These are phyloP conservation scores for Otocyon megalotis DNA, from an alignment of 2,113 vertebrate genomes.

Conservation along the genomic window DNA sequence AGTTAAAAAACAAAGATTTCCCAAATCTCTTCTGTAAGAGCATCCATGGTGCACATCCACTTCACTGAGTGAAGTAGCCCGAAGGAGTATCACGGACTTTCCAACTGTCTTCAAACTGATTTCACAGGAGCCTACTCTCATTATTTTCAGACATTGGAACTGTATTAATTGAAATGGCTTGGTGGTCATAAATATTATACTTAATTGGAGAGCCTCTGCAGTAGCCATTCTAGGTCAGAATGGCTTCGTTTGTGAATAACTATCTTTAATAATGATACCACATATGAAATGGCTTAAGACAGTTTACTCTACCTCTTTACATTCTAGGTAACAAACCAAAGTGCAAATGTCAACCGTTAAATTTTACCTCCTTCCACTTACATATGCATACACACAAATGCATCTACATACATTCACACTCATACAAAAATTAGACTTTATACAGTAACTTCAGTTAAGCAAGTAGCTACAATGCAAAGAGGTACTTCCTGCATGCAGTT, in stretches of 20 bases:
- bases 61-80: not conserved
- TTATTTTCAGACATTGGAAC: constrained; percentile 51
- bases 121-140: constrained; percentile 20
- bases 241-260: constrained; percentile 43
- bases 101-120: constrained; percentile 18
- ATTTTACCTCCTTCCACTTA: constrained; percentile 46
- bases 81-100: not conserved
- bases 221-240: constrained; percentile 66
- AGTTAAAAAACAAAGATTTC: constrained; percentile 48
- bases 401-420: constrained; percentile 26
- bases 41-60: not conserved
- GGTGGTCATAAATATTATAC: constrained; percentile 46
- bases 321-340: constrained; percentile 69
- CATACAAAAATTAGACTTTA: constrained; percentile 64
- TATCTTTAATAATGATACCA: constrained; percentile 56
- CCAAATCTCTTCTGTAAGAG: not conserved
- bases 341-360: constrained; percentile 36
- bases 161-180: constrained; percentile 66
- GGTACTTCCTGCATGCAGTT: constrained; percentile 50
- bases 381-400: not conserved
- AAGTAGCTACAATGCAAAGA: constrained; percentile 65
- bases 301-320: constrained; percentile 71
- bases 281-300: constrained; percentile 61
- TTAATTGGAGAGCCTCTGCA: constrained; percentile 41
- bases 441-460: constrained; percentile 41